phyloP scores from a whole-genome alignment of 2,797 vertebrate species.

The Bucorvus abyssinicus region DNA sequence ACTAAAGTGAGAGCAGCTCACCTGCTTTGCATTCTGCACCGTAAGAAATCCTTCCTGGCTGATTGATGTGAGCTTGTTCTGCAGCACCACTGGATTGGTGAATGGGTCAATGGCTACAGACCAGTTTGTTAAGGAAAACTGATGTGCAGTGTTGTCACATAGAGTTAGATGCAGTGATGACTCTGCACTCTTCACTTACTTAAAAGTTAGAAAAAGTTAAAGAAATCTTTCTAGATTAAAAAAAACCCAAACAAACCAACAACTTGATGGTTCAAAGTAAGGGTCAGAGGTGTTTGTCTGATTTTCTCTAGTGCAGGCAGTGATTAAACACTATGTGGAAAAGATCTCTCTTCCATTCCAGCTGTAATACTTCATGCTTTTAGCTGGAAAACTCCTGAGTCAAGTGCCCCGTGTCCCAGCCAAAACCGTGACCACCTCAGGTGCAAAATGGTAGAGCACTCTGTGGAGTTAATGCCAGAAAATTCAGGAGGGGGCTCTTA shows the following conservation, averaged over 20 bases:
- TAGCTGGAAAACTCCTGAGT: not conserved
- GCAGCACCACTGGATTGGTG: not conserved
- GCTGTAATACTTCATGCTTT: not conserved
- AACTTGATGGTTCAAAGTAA: not conserved
- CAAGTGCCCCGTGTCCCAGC: not conserved
- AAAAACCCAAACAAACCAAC: accelerated
- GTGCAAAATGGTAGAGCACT: not conserved
- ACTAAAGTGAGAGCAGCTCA: not conserved
- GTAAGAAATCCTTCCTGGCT: not conserved
- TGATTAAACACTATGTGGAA: not conserved
- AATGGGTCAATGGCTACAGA: not conserved
- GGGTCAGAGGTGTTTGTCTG: not conserved
- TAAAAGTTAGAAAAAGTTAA: not conserved
- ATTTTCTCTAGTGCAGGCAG: not conserved
- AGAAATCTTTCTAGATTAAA: not conserved
- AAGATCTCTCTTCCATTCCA: not conserved
- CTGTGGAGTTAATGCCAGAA: not conserved
- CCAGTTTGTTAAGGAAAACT: not conserved
- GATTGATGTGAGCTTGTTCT: not conserved
- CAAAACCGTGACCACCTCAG: not conserved
- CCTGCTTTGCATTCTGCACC: not conserved
- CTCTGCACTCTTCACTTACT: not conserved
- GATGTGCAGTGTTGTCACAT: not conserved
- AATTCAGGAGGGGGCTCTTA: not conserved
- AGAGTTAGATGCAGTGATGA: not conserved